A percentile compares a stretch with the other conserved stretches of the same genome.
These are phyloP conservation scores for Vulpes vulpes DNA, from an alignment of 2,113 vertebrate species.

Conservation along the genomic window DNA sequence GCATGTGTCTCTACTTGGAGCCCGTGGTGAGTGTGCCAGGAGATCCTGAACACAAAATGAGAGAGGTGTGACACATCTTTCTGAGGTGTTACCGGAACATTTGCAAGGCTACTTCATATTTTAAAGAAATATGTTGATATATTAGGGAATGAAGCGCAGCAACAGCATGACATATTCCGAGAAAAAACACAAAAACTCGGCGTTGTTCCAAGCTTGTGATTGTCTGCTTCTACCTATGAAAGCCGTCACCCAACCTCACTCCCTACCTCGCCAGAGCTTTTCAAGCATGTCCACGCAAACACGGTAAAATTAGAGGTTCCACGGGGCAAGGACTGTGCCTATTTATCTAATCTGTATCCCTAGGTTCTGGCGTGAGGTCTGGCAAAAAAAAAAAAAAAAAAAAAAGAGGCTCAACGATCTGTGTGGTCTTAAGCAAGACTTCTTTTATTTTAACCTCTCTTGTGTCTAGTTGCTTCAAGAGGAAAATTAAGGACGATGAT, in stretches of 20 bases:
- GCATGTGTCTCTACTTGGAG: neutral
- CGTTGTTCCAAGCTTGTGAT: neutral
- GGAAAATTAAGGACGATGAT: neutral
- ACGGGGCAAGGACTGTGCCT: neutral
- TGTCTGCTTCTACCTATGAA: neutral
- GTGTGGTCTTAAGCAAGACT: neutral
- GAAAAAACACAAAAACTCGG: neutral
- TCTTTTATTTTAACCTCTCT: neutral
- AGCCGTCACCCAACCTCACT: neutral
- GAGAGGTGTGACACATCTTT: neutral
- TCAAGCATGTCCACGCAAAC: neutral
- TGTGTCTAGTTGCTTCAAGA: neutral
- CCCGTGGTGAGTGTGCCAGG: neutral
- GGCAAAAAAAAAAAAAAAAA: neutral
- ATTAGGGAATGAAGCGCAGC: neutral
- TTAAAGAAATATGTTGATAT: neutral
- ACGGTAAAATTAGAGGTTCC: neutral
- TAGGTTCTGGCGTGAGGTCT: neutral
- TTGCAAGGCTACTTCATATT: neutral
- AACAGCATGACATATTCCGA: neutral
- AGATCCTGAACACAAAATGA: neutral
- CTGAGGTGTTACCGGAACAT: neutral
- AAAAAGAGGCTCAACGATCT: neutral
- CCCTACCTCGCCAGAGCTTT: neutral
- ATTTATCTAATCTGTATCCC: neutral